Conservation (phyloP, 2,888 invertebrate genomes). For the Tetheella fluctuosa region DNA sequence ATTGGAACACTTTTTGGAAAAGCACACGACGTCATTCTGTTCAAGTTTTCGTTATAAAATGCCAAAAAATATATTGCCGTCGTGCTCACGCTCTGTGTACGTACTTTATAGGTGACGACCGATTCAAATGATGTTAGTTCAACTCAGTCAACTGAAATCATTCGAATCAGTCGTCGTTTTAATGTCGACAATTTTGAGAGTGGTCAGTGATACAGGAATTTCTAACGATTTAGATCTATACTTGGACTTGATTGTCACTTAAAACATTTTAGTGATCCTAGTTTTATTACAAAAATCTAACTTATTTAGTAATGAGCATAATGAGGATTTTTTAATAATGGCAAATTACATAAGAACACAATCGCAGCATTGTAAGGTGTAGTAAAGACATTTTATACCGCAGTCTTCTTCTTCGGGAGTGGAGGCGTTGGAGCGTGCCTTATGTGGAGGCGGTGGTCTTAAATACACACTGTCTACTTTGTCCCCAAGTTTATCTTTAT, state of each 20-base stretch:
- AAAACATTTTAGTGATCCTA: neutral
- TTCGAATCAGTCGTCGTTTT: too few species aligned
- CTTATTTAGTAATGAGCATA: conserved; percentile 4
- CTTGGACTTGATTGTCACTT: neutral
- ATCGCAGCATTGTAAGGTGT: conserved; percentile 86
- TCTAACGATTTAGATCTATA: too few species aligned
- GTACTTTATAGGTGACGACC: too few species aligned
- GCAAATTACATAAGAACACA: conserved; percentile 78
- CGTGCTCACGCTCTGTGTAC: too few species aligned
- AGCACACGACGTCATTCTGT: too few species aligned
- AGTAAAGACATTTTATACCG: conserved; percentile 85
- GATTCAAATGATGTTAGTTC: too few species aligned
- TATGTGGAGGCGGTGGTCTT: conserved; percentile 55
- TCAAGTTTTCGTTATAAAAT: too few species aligned
- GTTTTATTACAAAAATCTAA: neutral
- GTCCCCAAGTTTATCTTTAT: conserved; percentile 54
- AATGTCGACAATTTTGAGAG: too few species aligned
- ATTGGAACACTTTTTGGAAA: too few species aligned
- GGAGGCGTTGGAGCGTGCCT: conserved; percentile 52
- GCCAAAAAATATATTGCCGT: too few species aligned
- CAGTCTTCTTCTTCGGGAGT: conserved; percentile 82
- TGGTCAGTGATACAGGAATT: too few species aligned
- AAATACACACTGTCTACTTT: conserved; percentile 72
- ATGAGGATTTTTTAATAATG: conserved; percentile 18
- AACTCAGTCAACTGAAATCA: too few species aligned